Conservation (phyloP, 2,888 invertebrate genomes). For the Ecliptopera silaceata region DNA sequence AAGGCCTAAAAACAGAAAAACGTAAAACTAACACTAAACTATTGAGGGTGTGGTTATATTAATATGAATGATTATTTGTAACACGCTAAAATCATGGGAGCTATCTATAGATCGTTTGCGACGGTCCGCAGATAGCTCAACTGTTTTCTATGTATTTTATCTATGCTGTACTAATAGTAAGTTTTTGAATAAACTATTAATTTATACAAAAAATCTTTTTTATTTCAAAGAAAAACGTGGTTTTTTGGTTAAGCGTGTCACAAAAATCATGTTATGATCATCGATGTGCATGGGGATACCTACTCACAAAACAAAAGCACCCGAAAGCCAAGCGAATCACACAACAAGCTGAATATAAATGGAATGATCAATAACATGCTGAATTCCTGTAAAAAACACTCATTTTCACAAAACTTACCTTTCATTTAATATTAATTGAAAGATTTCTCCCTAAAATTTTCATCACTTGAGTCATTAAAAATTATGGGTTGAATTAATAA, state of each 20-base stretch:
- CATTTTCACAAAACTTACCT: background rate
- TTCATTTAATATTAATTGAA: background rate
- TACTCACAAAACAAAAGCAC: slow-evolving; percentile 39
- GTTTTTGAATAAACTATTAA: no score
- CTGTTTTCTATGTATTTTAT: no score
- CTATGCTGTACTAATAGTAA: no score
- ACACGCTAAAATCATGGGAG: slow-evolving; percentile 33
- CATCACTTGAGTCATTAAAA: no score
- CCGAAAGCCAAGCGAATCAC: slow-evolving; percentile 41
- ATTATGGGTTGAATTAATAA: background rate
- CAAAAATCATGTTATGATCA: slow-evolving; percentile 7
- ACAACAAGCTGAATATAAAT: slow-evolving; percentile 26
- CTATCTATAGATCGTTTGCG: no score
- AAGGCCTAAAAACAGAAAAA: slow-evolving; percentile 85
- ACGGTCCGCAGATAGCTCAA: no score
- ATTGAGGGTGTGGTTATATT: slow-evolving; percentile 40
- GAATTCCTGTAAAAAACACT: background rate
- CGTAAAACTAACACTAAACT: slow-evolving; percentile 75
- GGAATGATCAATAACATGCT: background rate
- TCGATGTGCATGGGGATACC: slow-evolving; percentile 37
- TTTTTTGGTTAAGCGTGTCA: slow-evolving; percentile 22
- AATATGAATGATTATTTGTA: slow-evolving; percentile 43
- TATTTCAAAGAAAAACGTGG: no score
- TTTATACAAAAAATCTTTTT: no score
- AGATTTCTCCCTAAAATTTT: no score